Evolutionary conservation across 2,888 invertebrate genomes (phyloP).

Genomic region (Onthophagus sagittarius): DNA sequence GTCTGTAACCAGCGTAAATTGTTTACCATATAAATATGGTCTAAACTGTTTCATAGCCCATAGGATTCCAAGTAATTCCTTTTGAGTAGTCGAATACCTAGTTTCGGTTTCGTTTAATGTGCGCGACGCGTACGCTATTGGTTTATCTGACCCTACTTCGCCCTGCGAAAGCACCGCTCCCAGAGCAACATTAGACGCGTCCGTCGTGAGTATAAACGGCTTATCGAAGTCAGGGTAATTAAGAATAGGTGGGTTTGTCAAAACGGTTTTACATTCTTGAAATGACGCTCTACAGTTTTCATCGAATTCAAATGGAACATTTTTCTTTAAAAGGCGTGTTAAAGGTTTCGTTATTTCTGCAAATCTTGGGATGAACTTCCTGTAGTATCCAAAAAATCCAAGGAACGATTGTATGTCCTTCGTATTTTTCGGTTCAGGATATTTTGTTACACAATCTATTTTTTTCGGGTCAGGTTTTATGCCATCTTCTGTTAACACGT

Average conservation of each 20-base stretch:
- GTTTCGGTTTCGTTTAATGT: constrained; percentile 19
- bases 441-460: constrained; percentile 22
- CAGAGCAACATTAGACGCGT: constrained; percentile 29
- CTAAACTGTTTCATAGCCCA: neutral
- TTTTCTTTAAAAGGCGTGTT: constrained; percentile 15
- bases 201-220: constrained; percentile 23
- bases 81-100: neutral
- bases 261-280: constrained; percentile 2
- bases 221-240: neutral
- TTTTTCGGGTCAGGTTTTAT: constrained; percentile 28
- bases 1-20: neutral
- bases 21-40: neutral
- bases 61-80: neutral
- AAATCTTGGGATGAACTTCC: constrained; percentile 20
- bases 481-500: constrained; percentile 24
- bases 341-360: constrained; percentile 15
- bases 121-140: constrained; percentile 30
- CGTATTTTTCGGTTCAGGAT: constrained; percentile 22
- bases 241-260: neutral
- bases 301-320: constrained; percentile 9
- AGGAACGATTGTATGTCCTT: constrained; percentile 20
- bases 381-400: constrained; percentile 20
- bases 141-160: constrained; percentile 21
- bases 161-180: constrained; percentile 30
- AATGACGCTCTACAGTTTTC: neutral